phyloP scores from a whole-genome alignment of 2,888 invertebrate genomes.

The Xestobium rufovillosum region DNA sequence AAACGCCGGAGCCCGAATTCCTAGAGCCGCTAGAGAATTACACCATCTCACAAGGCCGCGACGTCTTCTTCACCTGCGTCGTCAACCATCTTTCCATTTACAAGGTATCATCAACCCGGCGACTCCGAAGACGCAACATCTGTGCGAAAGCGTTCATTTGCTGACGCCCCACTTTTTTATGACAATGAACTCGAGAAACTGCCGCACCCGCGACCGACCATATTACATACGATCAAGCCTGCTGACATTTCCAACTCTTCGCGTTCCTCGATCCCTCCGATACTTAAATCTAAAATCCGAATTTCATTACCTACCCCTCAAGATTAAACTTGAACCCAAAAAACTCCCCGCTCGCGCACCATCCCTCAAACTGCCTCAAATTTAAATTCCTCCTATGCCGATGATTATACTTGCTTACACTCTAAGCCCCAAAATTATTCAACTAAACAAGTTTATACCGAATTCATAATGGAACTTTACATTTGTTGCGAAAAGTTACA shows the following conservation, averaged over 20 bases:
- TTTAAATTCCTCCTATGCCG: too few species aligned
- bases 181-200: slow-evolving; percentile 26
- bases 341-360: too few species aligned
- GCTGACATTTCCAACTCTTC: slow-evolving; percentile 34
- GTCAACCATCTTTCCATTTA: slow-evolving; percentile 83
- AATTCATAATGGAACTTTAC: too few species aligned
- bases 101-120: slow-evolving; percentile 70
- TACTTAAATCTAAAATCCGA: too few species aligned
- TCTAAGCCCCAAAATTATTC: too few species aligned
- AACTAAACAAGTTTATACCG: too few species aligned
- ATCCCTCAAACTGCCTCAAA: too few species aligned
- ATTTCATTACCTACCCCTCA: too few species aligned
- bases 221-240: slow-evolving; percentile 35
- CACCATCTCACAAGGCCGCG: slow-evolving; percentile 80
- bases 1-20: slow-evolving; percentile 73
- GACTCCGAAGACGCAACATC: slow-evolving; percentile 15
- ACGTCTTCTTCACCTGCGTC: slow-evolving; percentile 83
- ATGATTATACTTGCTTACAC: too few species aligned
- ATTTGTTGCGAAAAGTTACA: too few species aligned
- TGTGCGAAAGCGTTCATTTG: slow-evolving; percentile 25
- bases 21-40: slow-evolving; percentile 77
- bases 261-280: too few species aligned
- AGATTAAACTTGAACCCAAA: too few species aligned
- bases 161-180: slow-evolving; percentile 31
- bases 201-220: slow-evolving; percentile 29